A percentile compares a stretch with the other conserved stretches of the same genome.
These are phyloP conservation scores for Capra hircus DNA, from an alignment of 2,113 vertebrate genomes.

Conservation along the genomic window DNA sequence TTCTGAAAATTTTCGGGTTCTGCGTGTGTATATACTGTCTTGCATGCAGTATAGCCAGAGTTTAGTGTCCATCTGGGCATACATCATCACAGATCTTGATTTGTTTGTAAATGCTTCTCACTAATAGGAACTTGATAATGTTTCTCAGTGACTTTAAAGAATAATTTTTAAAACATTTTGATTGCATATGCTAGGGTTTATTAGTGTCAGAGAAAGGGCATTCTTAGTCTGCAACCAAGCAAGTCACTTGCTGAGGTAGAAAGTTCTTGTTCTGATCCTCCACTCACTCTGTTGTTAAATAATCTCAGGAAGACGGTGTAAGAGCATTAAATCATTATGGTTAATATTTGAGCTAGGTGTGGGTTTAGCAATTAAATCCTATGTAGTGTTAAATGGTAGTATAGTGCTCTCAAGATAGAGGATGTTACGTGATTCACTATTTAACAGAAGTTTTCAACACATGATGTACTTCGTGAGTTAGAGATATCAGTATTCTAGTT, in stretches of 20 bases:
- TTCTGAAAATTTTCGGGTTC: not conserved
- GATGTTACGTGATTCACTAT: not conserved
- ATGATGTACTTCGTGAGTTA: not conserved
- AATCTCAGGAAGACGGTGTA: not conserved
- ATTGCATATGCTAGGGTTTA: not conserved
- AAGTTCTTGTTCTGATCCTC: not conserved
- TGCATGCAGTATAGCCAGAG: not conserved
- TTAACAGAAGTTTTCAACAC: not conserved
- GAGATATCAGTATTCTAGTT: not conserved
- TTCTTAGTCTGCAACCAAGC: not conserved
- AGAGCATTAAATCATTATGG: not conserved
- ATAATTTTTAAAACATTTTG: not conserved
- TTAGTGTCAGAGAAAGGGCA: not conserved
- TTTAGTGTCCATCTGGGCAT: not conserved
- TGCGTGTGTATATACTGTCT: not conserved
- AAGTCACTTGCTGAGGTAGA: not conserved
- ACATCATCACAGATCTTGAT: not conserved
- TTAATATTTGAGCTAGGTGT: not conserved
- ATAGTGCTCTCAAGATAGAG: not conserved
- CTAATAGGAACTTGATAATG: not conserved
- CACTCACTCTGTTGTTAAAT: not conserved
- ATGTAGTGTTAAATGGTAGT: not conserved
- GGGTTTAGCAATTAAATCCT: not conserved
- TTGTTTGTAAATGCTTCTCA: not conserved
- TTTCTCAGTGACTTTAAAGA: conserved; percentile 13